Conservation (phyloP, 1,140 invertebrate genomes). For the Radopholus similis region DNA sequence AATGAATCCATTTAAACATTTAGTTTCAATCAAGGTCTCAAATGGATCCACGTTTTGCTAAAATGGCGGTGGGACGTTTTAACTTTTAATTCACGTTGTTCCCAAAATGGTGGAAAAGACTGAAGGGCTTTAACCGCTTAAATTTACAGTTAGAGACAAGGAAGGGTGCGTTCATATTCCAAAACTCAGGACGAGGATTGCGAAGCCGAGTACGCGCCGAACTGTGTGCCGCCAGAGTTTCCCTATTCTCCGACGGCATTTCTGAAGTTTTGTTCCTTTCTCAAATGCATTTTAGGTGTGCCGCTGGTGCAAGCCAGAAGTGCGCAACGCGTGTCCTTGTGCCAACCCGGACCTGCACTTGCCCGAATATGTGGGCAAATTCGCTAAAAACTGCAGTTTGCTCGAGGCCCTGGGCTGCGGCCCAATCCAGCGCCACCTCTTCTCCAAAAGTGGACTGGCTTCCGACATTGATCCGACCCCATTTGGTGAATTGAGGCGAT, state of each 20-base stretch:
- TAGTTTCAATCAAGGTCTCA: too few species aligned
- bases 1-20: too few species aligned
- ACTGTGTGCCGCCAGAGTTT: constrained; percentile 2
- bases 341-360: constrained; percentile 12
- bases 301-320: constrained; percentile 19
- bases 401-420: constrained; percentile 16
- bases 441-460: neutral
- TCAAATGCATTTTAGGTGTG: constrained; percentile 8
- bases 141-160: too few species aligned
- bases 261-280: neutral
- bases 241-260: neutral
- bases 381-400: constrained; percentile 9
- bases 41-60: too few species aligned
- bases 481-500: constrained; percentile 11
- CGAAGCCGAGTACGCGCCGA: neutral
- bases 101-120: too few species aligned
- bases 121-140: too few species aligned
- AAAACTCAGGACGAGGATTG: constrained; percentile 12
- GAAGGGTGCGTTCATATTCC: neutral
- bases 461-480: neutral
- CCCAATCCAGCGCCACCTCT: constrained; percentile 7
- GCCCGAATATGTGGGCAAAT: neutral
- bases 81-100: too few species aligned
- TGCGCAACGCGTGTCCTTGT: constrained; percentile 21
- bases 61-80: too few species aligned